Evolutionary conservation across 2,797 vertebrate species (phyloP).

Genomic region (Sebastes matsubarae): DNA sequence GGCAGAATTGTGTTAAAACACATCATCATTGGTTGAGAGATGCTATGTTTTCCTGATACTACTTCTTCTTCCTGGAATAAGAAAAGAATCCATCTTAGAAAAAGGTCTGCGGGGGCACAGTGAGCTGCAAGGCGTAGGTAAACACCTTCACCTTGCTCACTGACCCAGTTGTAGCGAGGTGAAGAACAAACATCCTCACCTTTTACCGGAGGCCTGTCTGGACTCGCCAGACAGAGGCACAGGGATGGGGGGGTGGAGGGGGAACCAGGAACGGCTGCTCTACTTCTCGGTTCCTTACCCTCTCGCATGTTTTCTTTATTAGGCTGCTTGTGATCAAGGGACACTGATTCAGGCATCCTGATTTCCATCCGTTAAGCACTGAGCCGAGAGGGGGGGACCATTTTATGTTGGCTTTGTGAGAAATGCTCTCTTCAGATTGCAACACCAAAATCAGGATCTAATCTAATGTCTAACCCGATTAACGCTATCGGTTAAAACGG

Average conservation of each 20-base stretch:
- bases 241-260: background rate
- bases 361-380: background rate
- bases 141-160: slow-evolving; percentile 49
- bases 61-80: background rate
- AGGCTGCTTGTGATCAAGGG: slow-evolving; percentile 33
- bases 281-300: background rate
- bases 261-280: background rate
- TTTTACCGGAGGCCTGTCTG: slow-evolving; percentile 63
- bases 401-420: slow-evolving; percentile 2
- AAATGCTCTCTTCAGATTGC: background rate
- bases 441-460: background rate
- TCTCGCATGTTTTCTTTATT: slow-evolving; percentile 26
- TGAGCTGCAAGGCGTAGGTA: slow-evolving; percentile 15
- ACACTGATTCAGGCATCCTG: slow-evolving; percentile 12
- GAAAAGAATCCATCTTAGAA: background rate
- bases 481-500: too few species aligned
- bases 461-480: too few species aligned
- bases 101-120: background rate
- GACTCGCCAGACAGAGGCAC: slow-evolving; percentile 33
- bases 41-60: background rate
- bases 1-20: background rate
- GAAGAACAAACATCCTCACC: slow-evolving; percentile 62
- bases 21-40: background rate
- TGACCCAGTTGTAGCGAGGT: slow-evolving; percentile 66
- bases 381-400: background rate